phyloP scores from a whole-genome alignment of 1,140 invertebrate species.

The Drosophila navojoa region DNA sequence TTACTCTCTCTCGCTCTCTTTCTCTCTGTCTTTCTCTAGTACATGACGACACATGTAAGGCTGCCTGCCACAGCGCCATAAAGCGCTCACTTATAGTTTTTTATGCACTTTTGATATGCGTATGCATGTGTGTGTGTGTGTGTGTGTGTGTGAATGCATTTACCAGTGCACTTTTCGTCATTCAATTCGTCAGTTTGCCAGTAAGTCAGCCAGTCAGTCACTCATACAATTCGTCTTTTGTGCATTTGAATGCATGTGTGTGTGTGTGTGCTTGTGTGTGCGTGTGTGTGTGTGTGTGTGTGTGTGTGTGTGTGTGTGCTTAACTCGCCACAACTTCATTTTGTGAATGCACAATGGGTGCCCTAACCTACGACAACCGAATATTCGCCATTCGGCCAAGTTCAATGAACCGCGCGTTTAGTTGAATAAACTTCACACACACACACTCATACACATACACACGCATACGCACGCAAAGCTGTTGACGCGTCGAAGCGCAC shows the following conservation, averaged over 20 bases:
- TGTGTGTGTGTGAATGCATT: constrained; percentile 57
- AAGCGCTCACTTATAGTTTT: constrained; percentile 77
- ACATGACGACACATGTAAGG: constrained; percentile 54
- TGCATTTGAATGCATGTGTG: constrained; percentile 54
- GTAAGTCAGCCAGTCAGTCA: constrained; percentile 56
- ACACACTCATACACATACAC: constrained; percentile 22
- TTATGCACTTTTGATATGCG: constrained; percentile 74
- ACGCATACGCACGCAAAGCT: constrained; percentile 42
- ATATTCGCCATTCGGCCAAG: constrained; percentile 80
- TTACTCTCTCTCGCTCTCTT: not conserved
- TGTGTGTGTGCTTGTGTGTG: constrained; percentile 17
- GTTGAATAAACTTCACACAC: constrained; percentile 77
- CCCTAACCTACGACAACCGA: constrained; percentile 81
- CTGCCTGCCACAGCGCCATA: constrained; percentile 61
- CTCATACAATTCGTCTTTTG: constrained; percentile 55
- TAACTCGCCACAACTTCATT: constrained; percentile 78
- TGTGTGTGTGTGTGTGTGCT: constrained; percentile 48
- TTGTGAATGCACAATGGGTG: constrained; percentile 76
- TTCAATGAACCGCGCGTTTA: constrained; percentile 80
- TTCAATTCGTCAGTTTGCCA: constrained; percentile 57
- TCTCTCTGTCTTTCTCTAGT: not conserved
- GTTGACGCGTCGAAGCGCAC: constrained; percentile 66
- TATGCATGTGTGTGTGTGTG: constrained; percentile 18
- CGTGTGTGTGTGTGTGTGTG: constrained; percentile 32
- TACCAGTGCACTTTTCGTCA: constrained; percentile 75